These are phyloP conservation scores for Mesoligia furuncula DNA, from an alignment of 2,888 invertebrate species.

Conservation along the genomic window DNA sequence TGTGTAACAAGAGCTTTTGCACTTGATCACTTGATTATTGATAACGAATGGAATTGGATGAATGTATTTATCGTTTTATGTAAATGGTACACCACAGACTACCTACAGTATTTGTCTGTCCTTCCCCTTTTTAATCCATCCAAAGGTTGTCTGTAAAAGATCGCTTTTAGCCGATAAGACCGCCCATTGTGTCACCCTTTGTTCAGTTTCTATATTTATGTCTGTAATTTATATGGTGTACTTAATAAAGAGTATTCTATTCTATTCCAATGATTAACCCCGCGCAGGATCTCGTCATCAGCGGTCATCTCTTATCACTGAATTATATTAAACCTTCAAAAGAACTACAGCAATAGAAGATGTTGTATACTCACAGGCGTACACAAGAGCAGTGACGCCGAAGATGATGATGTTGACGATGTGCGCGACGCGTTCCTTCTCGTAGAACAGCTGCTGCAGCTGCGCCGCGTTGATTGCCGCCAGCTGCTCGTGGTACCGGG, in stretches of 20 bases:
- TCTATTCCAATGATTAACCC: no score
- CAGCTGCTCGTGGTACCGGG: slow-evolving; percentile 24
- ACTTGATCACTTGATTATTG: not conserved
- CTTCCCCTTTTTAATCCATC: no score
- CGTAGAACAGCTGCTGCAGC: slow-evolving; percentile 68
- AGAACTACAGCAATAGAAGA: not conserved
- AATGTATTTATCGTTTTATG: no score
- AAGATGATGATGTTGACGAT: slow-evolving; percentile 83
- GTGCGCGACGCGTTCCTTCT: slow-evolving; percentile 78
- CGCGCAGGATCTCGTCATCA: not conserved
- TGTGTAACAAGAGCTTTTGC: no score
- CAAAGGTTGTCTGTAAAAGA: no score
- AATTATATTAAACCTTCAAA: not conserved
- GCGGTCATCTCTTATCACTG: not conserved
- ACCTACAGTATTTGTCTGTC: no score
- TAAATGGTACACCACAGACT: no score
- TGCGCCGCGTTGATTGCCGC: slow-evolving; percentile 42
- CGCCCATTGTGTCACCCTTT: no score
- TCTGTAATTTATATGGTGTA: no score
- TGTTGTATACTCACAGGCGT: slow-evolving; percentile 86
- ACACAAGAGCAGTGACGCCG: slow-evolving; percentile 87
- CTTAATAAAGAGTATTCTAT: no score
- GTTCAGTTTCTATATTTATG: no score
- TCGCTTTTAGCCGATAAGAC: no score
- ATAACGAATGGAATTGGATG: not conserved